Evolutionary conservation across 2,888 invertebrate genomes (phyloP).

Genomic region (Drosophila subsilvestris): DNA sequence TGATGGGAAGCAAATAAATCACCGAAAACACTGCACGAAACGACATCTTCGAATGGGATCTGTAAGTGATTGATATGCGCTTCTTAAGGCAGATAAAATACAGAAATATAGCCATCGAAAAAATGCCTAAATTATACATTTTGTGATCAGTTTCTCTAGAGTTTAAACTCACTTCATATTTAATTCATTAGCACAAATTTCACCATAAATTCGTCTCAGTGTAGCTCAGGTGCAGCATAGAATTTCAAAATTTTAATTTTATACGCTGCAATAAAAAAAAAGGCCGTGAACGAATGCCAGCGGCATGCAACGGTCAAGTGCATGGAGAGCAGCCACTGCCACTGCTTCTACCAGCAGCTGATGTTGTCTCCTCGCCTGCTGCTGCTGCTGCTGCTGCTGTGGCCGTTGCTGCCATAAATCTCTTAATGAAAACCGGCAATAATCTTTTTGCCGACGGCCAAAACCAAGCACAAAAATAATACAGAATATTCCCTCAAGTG

Average conservation of each 20-base stretch:
- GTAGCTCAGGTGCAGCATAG: slow-evolving; percentile 60
- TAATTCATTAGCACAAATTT: too few species aligned
- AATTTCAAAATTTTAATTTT: slow-evolving; percentile 72
- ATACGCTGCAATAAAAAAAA: slow-evolving; percentile 38
- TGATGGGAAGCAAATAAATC: background rate
- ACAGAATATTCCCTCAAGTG: slow-evolving; percentile 40
- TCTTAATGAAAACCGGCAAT: slow-evolving; percentile 81
- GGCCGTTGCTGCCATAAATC: slow-evolving; percentile 69
- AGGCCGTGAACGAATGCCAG: slow-evolving; percentile 58
- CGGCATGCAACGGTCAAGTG: slow-evolving; percentile 69
- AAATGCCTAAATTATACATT: too few species aligned
- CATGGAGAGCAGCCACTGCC: slow-evolving; percentile 52
- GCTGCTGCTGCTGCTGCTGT: background rate
- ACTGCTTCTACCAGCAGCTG: slow-evolving; percentile 16
- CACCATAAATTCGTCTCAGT: slow-evolving; percentile 3
- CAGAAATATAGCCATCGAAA: too few species aligned
- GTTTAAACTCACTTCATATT: too few species aligned
- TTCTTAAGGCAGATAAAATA: too few species aligned
- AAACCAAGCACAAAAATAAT: slow-evolving; percentile 19
- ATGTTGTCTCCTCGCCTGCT: slow-evolving; percentile 11
- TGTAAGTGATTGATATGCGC: too few species aligned
- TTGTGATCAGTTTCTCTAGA: too few species aligned
- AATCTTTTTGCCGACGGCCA: slow-evolving; percentile 74
- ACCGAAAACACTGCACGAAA: background rate
- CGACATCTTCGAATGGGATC: too few species aligned